Base-by-base conservation (phyloP, 2,797 vertebrate genomes). In the Rhadinocentrus ornatus region DNA sequence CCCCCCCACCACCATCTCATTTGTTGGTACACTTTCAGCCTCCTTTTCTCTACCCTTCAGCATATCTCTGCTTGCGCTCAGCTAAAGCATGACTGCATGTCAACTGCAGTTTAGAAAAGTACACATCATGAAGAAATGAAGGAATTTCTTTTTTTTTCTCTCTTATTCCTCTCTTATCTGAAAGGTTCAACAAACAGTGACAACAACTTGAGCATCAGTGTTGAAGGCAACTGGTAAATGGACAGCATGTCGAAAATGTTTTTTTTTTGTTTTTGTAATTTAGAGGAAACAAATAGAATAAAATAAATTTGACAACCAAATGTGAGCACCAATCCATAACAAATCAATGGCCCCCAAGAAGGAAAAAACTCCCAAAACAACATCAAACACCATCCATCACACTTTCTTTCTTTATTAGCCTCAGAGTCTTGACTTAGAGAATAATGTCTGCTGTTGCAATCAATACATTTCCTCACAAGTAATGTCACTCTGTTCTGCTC, bases 391-490 rank as follows among this genome's bases (percentile, higher is more conserved):
- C 72, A 83, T 84, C 77, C 67, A 85, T 85, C 77, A 76, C n/a
- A 56, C 27, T 66, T 72, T 61, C 50, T 37, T 82, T 53, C 48
- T 74, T 74, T 63, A 73, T 85, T 74, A 77, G 58, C 64, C 66
- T 70, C 62, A 67, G 66, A 80, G 72, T 77, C 75, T 84, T 85
- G 80, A 85, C 78, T 86, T 77, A 8, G 75, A 86, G 71, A 89
- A 88, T 78, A 88, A 90, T 75, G 76, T 68, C 66, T 84, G 65
- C 85, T 84, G 80, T 71, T 75, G 73, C 82, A 82, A 86, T 92
- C 90, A 86, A 88, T 90, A 88, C 67, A 81, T 85, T 90, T 78
- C 72, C 67, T 87, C 83, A 74, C 69, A 87, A 86, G 83, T 81
- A 74, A 80, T 88, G 77, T 77, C 80, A 80, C 71, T 87, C 83